Evolutionary conservation across 2,888 invertebrate species (phyloP).

Genomic region (Diarsia dahlii): DNA sequence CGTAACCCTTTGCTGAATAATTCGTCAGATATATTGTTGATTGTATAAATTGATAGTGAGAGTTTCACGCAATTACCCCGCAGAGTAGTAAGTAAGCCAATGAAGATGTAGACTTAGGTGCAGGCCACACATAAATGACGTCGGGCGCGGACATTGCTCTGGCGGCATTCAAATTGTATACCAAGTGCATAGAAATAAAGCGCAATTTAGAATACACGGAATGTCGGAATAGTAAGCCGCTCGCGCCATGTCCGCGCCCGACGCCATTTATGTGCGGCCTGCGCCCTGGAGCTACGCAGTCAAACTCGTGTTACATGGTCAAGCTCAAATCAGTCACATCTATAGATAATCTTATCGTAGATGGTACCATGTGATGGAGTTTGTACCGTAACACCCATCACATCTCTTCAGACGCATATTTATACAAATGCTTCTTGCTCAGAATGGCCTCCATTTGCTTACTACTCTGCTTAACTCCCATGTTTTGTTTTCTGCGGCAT

Average conservation of each 20-base stretch:
- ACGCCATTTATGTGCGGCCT: no score
- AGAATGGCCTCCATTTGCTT: conserved; percentile 28
- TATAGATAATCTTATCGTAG: not conserved
- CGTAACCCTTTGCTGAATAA: not conserved
- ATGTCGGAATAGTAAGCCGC: no score
- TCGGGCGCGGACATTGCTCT: no score
- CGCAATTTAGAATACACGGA: no score
- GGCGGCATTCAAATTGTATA: no score
- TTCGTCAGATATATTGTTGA: not conserved
- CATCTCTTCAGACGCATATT: not conserved
- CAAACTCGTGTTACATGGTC: not conserved
- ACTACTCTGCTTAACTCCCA: conserved; percentile 16
- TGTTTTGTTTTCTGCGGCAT: conserved; percentile 43
- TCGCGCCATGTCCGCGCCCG: no score
- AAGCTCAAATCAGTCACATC: not conserved
- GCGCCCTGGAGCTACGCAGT: not conserved
- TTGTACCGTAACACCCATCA: not conserved
- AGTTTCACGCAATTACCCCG: conserved; percentile 4
- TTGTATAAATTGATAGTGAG: not conserved
- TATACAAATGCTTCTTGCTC: not conserved
- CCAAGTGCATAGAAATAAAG: no score
- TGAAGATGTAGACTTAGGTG: conserved; percentile 2
- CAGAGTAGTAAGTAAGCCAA: conserved; percentile 10
- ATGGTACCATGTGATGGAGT: not conserved
- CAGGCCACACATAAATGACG: no score